Evolutionary conservation across 2,113 vertebrate species (phyloP), one percentile per base, ranked within the genome.

Genomic region (Mesocricetus auratus): DNA sequence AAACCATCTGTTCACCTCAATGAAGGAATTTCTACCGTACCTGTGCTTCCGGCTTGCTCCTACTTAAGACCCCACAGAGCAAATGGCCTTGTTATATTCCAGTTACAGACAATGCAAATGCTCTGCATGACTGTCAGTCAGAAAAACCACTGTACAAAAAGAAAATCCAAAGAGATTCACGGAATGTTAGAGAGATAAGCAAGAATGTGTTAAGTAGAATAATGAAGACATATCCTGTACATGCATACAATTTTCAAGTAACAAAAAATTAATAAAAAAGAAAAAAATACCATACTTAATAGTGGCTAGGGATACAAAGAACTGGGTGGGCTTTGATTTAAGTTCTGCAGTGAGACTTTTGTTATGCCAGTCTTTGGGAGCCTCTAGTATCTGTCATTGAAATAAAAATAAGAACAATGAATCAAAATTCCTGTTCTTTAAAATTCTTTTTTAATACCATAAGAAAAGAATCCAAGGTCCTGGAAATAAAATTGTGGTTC

Each of bases 1-100:
- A 82, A 83, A 58, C 78, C 94, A 97, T 97, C 92, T 97, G 94
- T 94, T 96, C 89, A 47, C 77, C 81, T 95, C 53, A 94, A 39
- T 53, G 21, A 96, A 42, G 58, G 56, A 86, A 86, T 83, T 62
- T 62, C 29, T 50, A 45, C 36, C 78, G 60, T 93, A 91, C 68
- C 68, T 97, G 47, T 73, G 60, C 82, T 92, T 83, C 96, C 68
- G 68, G 60, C 89, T 90, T 86, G 88, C 13, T 94, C 42, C 47
- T 75, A 58, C 42, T 74, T 89, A 95, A 89, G 77, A 89, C 47
- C 92, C 91, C 88, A 94, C 95, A 79, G 93, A 94, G 93, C 75
- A 93, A 97, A 97, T 87, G 83, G 96, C 82, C 94, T 97, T 95
- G 81, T 93, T 96, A 94, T 24, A 16, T 68, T 56, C 85, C 24